These are phyloP conservation scores for Bryconaethiops microstoma DNA, from an alignment of 2,797 vertebrate genomes.

Conservation along the genomic window DNA sequence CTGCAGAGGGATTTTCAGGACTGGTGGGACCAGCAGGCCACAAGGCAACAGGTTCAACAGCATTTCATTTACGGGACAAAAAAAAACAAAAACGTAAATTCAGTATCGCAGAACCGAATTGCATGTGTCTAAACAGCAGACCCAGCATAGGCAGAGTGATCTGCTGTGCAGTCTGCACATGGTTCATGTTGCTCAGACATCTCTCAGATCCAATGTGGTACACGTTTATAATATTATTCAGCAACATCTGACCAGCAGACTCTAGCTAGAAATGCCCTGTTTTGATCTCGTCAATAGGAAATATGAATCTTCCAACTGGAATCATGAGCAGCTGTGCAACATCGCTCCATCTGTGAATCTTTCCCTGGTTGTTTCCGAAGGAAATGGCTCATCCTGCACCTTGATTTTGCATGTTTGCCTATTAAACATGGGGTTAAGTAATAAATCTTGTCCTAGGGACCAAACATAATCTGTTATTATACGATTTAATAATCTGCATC, in stretches of 20 bases:
- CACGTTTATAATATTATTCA: slow-evolving; percentile 29
- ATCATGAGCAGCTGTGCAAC: slow-evolving; percentile 19
- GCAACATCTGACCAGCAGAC: slow-evolving; percentile 69
- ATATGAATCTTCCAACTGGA: slow-evolving; percentile 58
- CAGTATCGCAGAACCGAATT: not conserved
- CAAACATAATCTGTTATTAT: slow-evolving; percentile 30
- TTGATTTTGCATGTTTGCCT: slow-evolving; percentile 12
- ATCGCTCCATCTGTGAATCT: slow-evolving; percentile 14
- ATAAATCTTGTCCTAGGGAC: slow-evolving; percentile 11
- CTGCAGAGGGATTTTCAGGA: slow-evolving; percentile 88
- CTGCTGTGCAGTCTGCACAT: slow-evolving; percentile 56
- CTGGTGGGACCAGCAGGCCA: slow-evolving; percentile 86
- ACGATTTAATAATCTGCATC: slow-evolving; percentile 12
- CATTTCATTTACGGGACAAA: not conserved
- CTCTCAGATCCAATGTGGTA: slow-evolving; percentile 11
- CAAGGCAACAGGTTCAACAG: slow-evolving; percentile 77
- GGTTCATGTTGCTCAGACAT: slow-evolving; percentile 29
- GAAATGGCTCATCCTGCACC: slow-evolving; percentile 28
- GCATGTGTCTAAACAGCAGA: slow-evolving; percentile 7
- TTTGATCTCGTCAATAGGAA: slow-evolving; percentile 62
- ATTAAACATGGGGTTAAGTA: slow-evolving; percentile 13
- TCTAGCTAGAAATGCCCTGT: slow-evolving; percentile 34
- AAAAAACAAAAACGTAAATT: not conserved
- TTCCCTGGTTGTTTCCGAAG: slow-evolving; percentile 14
- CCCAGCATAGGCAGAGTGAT: not conserved